Conservation (phyloP, 2,797 vertebrate genomes). For the Taeniopygia guttata region DNA sequence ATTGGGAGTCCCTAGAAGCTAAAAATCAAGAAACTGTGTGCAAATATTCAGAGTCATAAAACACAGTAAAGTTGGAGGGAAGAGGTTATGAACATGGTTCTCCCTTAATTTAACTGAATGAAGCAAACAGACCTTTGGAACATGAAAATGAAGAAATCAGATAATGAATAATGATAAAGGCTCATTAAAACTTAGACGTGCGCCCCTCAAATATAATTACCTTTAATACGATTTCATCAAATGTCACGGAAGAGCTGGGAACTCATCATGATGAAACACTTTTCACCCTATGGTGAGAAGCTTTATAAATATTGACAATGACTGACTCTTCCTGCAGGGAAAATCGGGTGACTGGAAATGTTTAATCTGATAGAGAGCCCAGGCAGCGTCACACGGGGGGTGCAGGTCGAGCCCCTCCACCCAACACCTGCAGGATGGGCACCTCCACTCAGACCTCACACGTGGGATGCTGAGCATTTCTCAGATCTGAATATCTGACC, state of each 20-base stretch:
- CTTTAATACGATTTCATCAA: constrained; percentile 55
- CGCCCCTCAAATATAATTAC: constrained; percentile 25
- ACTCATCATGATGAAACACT: not conserved
- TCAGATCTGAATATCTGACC: not conserved
- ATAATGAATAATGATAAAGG: constrained; percentile 29
- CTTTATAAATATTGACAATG: constrained; percentile 45
- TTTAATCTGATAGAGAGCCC: not conserved
- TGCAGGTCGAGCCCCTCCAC: rapidly evolving
- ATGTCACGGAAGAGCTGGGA: constrained; percentile 43
- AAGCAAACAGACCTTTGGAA: constrained; percentile 28
- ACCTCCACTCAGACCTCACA: not conserved
- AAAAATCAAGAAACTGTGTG: not conserved
- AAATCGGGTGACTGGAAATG: not conserved
- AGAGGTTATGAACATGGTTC: not conserved
- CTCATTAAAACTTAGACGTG: constrained; percentile 33
- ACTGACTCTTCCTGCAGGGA: constrained; percentile 43
- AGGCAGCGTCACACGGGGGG: rapidly evolving
- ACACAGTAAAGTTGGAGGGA: not conserved
- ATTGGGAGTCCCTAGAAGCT: not conserved
- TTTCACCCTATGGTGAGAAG: not conserved
- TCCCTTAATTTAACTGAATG: not conserved
- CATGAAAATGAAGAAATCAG: constrained; percentile 34
- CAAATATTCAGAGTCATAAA: not conserved
- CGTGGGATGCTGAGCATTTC: rapidly evolving
- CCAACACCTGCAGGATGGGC: not conserved